phyloP scores from a whole-genome alignment of 1,140 invertebrate species.

The Pristionchus pacificus region DNA sequence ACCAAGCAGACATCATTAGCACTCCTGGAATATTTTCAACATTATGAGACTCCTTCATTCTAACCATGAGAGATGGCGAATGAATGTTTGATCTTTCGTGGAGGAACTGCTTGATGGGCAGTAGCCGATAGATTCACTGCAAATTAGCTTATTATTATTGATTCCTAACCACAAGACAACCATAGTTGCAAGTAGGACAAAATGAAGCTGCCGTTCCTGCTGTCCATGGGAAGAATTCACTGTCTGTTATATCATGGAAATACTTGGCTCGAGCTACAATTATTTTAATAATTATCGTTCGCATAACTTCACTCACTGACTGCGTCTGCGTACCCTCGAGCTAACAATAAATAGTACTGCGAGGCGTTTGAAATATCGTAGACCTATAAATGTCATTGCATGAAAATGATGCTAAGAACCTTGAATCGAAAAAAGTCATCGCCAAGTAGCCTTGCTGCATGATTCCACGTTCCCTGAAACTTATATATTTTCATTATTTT shows the following conservation, averaged over 20 bases:
- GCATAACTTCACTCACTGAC: no score
- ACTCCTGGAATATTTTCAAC: no score
- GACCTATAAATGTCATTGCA: no score
- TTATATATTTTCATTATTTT: no score
- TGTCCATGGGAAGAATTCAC: not conserved
- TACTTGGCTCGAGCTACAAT: no score
- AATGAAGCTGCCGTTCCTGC: not conserved
- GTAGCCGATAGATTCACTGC: not conserved
- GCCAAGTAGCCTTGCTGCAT: not conserved
- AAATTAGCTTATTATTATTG: no score
- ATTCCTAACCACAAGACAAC: no score
- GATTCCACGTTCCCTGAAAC: not conserved
- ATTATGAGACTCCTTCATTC: no score
- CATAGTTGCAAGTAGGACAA: not conserved
- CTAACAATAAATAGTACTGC: not conserved
- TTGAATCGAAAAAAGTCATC: not conserved
- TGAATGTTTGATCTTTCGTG: not conserved
- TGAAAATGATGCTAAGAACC: no score
- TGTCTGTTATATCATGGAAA: not conserved
- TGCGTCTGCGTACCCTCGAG: not conserved
- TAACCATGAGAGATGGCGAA: not conserved
- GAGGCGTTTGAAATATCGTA: not conserved
- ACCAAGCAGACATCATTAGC: not conserved
- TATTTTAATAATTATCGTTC: no score
- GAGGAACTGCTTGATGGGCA: not conserved